Base-by-base conservation (phyloP, 2,113 vertebrate species). In the Cheilinus undulatus region DNA sequence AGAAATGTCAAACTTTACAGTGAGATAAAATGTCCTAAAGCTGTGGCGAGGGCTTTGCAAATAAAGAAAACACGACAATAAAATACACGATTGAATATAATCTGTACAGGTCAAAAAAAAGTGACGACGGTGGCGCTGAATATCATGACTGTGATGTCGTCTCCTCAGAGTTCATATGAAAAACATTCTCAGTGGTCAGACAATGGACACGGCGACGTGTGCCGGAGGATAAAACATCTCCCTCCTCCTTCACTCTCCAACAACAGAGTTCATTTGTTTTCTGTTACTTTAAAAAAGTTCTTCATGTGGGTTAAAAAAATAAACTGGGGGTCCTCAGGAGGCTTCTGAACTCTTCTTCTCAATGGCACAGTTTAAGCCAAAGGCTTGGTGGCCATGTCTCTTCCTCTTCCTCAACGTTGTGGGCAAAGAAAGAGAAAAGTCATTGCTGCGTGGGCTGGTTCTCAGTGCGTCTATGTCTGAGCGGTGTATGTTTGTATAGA, bases 101-200 rank as follows among this genome's bases (percentile, higher is more conserved):
- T 83, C 86, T 91, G 89, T 91, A 91, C 86, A 90, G 40, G 57
- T 73, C 9, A 45, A 77, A 71, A 72, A 36, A 14, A 51, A 65
- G 13, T 2, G 64, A 66, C 48, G 60, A 91, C 83, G 69, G 69
- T 71, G 82, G 89, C 79, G 61, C 57, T 56, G 77, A 69, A 83
- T 84, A 83, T 72, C 70, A 76, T 77, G 81, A 87, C 73, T 75
- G 78, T 83, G 73, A 69, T 64, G 76, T 57, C 57, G 36, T 88
- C 84, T 80, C 64, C 65, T 86, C 46, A 32, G 71, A 89, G 89
- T 91, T 87, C 74, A 69, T 86, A 64, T 82, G 83, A 78, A 86
- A 85, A 91, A 91, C 84, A 89, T 90, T 96, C 96, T 95, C 96
- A 96, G 96, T 96, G 96, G 95, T 96, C 95, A 93, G 92, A 95